phyloP scores from a whole-genome alignment of 2,888 invertebrate genomes.

The Apotomis turbidana region DNA sequence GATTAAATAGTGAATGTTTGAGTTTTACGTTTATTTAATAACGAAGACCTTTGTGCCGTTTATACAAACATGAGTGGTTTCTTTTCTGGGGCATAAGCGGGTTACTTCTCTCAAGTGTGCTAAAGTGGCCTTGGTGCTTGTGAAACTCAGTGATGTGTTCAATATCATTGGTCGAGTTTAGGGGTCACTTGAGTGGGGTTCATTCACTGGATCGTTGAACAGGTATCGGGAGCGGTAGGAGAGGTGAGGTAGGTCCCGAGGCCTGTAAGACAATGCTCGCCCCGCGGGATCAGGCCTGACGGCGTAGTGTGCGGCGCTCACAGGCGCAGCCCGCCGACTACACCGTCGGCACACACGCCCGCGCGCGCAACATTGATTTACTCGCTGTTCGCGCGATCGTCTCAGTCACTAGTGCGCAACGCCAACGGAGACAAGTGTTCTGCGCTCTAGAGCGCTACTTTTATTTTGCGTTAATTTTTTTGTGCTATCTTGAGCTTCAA shows the following conservation, averaged over 20 bases:
- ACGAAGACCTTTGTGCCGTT: conserved; percentile 45
- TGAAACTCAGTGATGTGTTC: conserved; percentile 15
- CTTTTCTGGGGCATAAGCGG: conserved; percentile 29
- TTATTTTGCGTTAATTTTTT: conserved; percentile 76
- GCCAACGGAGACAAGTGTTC: conserved; percentile 74
- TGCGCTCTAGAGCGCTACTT: conserved; percentile 60
- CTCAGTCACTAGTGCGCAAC: conserved; percentile 83
- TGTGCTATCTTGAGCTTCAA: conserved; percentile 60
- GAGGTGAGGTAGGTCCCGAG: conserved; percentile 38
- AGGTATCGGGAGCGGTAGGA: conserved; percentile 57
- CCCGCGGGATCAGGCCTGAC: conserved; percentile 48
- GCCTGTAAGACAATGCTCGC: conserved; percentile 59
- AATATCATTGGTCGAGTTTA: conserved; percentile 41
- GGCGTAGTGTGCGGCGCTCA: conserved; percentile 51
- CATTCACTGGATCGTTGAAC: conserved; percentile 61
- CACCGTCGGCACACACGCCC: conserved; percentile 61
- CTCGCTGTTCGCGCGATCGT: conserved; percentile 69
- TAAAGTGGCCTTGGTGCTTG: conserved; percentile 13
- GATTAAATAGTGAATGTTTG: conserved; percentile 10
- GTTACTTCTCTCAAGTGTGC: conserved; percentile 6
- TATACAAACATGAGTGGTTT: conserved; percentile 38
- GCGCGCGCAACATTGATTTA: conserved; percentile 80
- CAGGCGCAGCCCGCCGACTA: conserved; percentile 57
- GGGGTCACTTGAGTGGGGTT: conserved; percentile 59
- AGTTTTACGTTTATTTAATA: conserved; percentile 40